Evolutionary conservation across 2,113 vertebrate genomes (phyloP).

Genomic region (Neolamprologus variostigma): DNA sequence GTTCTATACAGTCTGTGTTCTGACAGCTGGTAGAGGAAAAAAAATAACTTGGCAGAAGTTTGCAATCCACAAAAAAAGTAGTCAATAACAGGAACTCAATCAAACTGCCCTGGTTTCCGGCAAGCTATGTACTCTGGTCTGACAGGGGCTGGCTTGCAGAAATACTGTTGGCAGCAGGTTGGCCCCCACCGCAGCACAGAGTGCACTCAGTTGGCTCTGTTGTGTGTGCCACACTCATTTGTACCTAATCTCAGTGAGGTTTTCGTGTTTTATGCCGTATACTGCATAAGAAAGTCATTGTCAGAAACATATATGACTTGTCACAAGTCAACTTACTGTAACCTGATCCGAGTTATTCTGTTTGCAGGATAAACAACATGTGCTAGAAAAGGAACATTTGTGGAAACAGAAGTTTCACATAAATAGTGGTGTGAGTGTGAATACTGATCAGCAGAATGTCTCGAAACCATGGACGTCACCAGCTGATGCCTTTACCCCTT

Average conservation of each 20-base stretch:
- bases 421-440: not conserved
- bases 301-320: not conserved
- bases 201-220: slow-evolving; percentile 36
- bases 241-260: slow-evolving; percentile 60
- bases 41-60: slow-evolving; percentile 61
- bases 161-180: slow-evolving; percentile 56
- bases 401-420: not conserved
- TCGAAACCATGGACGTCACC: not conserved
- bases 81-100: slow-evolving; percentile 94
- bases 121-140: slow-evolving; percentile 61
- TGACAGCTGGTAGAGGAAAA: slow-evolving; percentile 52
- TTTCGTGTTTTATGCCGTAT: slow-evolving; percentile 54
- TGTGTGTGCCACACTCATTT: slow-evolving; percentile 58
- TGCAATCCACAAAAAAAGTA: slow-evolving; percentile 55
- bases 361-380: not conserved
- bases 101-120: slow-evolving; percentile 86
- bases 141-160: slow-evolving; percentile 57
- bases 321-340: slow-evolving; percentile 23
- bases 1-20: slow-evolving; percentile 54
- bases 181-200: slow-evolving; percentile 61
- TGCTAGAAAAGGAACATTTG: slow-evolving; percentile 10
- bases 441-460: not conserved
- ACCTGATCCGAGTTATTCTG: slow-evolving; percentile 28
- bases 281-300: slow-evolving; percentile 16
- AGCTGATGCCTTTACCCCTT: not conserved